Conservation (phyloP, 2,797 vertebrate species). For the Molossus molossus region DNA sequence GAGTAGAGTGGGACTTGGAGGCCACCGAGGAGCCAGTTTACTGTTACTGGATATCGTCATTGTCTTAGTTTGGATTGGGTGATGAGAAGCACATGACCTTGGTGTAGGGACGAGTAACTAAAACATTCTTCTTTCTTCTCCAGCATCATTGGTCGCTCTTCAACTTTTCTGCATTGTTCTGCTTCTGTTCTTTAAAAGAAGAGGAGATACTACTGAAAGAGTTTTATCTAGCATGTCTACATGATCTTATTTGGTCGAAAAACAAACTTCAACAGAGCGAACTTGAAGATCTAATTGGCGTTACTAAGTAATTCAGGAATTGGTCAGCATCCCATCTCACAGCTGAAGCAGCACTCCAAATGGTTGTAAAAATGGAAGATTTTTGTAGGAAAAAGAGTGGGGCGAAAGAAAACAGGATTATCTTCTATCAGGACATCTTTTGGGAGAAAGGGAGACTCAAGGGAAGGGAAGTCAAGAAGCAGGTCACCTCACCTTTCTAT, state of each 20-base stretch:
- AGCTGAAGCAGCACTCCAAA: too few relatives aligned
- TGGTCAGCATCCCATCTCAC: too few relatives aligned
- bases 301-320: background rate
- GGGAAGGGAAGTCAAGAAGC: background rate
- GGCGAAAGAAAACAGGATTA: background rate
- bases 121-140: background rate
- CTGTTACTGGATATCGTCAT: background rate
- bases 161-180: background rate
- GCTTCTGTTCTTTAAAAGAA: background rate
- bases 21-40: background rate
- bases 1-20: background rate
- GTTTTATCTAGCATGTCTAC: background rate
- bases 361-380: too few relatives aligned
- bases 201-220: background rate
- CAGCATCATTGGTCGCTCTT: background rate
- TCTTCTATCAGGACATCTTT: background rate
- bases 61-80: background rate
- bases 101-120: background rate
- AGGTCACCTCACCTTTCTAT: background rate
- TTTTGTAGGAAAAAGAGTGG: background rate
- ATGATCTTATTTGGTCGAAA: background rate
- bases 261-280: background rate
- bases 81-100: background rate
- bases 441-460: background rate
- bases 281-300: background rate